A percentile compares a stretch with the other conserved stretches of the same genome.
phyloP scores from a whole-genome alignment of 2,888 invertebrate species.

The Pseudoips prasinana region DNA sequence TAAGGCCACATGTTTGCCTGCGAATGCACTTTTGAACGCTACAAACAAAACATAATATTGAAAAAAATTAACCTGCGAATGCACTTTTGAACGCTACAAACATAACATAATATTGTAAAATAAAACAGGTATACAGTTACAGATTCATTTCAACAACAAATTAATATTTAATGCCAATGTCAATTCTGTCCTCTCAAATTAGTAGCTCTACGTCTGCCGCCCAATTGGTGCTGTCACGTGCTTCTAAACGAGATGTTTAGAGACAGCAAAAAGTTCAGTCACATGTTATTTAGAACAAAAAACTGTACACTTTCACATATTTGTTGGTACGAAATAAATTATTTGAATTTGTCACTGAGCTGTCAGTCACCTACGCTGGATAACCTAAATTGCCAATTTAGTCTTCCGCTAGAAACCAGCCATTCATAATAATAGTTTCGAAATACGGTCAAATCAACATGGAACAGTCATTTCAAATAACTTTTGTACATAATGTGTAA shows the following conservation, averaged over 20 bases:
- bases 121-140: too few relatives aligned
- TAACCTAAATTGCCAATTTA: constrained; percentile 18
- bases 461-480: constrained; percentile 2
- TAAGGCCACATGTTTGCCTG: too few relatives aligned
- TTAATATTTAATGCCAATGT: constrained; percentile 20
- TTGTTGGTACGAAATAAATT: constrained; percentile 20
- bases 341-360: constrained; percentile 9
- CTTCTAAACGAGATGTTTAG: constrained; percentile 21
- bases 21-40: too few relatives aligned
- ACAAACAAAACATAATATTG: too few relatives aligned
- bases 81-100: too few relatives aligned
- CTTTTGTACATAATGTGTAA: constrained; percentile 16
- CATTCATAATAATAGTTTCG: constrained; percentile 9
- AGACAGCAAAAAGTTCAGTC: constrained; percentile 18
- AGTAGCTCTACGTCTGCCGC: constrained; percentile 12
- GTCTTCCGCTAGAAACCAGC: constrained; percentile 5
- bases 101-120: too few relatives aligned
- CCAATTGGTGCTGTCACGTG: constrained; percentile 29
- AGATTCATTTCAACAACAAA: constrained; percentile 7
- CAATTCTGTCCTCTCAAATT: constrained; percentile 23
- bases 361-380: neutral
- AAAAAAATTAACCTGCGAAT: too few relatives aligned
- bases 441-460: constrained; percentile 11
- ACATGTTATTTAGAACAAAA: constrained; percentile 28
- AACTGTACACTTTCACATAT: constrained; percentile 29